These are phyloP conservation scores for Megalopta genalis DNA, from an alignment of 1,140 invertebrate genomes.

Conservation along the genomic window DNA sequence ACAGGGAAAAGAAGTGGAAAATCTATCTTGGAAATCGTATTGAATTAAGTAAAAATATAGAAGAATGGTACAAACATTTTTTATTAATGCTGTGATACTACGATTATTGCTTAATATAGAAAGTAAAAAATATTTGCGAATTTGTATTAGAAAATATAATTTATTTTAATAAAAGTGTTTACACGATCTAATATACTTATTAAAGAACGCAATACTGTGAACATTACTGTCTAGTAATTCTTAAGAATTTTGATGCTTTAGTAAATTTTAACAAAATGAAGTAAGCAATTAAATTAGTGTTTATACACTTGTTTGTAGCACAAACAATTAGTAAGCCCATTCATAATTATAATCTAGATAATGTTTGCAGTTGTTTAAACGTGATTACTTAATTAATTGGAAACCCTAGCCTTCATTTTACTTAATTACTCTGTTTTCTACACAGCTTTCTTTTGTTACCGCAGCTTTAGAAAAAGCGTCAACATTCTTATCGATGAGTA, in stretches of 20 bases:
- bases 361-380: neutral
- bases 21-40: neutral
- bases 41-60: neutral
- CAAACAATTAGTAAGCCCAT: neutral
- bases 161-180: conserved; percentile 36
- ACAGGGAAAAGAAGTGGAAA: neutral
- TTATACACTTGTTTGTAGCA: neutral
- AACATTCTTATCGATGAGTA: neutral
- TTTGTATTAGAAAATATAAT: conserved; percentile 38
- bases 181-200: conserved; percentile 20
- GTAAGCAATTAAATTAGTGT: neutral
- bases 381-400: too few species aligned
- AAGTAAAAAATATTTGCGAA: neutral
- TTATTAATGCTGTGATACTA: neutral
- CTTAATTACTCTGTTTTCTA: too few species aligned
- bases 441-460: too few species aligned
- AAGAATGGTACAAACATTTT: neutral
- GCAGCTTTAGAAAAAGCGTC: neutral
- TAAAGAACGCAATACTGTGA: conserved; percentile 14
- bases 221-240: neutral
- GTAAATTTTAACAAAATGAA: conserved; percentile 3
- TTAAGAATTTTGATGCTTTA: neutral
- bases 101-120: neutral
- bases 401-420: too few species aligned
- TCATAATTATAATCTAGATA: neutral